Base-by-base conservation (phyloP, 2,113 vertebrate genomes). In the Oreochromis tanganicae region DNA sequence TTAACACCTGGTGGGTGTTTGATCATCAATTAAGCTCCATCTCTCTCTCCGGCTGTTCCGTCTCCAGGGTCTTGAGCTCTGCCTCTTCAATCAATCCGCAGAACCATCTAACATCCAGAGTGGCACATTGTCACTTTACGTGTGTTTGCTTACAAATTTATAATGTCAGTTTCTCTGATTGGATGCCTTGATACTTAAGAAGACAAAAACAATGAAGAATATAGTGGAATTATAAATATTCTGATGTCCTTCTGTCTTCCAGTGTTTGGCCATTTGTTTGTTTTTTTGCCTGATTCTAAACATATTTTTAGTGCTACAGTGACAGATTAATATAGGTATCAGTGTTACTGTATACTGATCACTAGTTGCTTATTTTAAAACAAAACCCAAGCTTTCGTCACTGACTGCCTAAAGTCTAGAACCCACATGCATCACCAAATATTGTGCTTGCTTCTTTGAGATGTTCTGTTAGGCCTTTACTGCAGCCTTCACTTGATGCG, bases 1-100 rank as follows among this genome's bases (percentile, higher is more conserved):
- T 95, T 95, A 93, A 95, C 96, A 95, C 95, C 94, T 96, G 94
- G 91, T 81, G 73, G 56, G 85, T 91, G 94, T 95, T 96, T 96
- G 95, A 96, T 96, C 93, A 95, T 96, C 94, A 96, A 95, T 96
- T 94, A 95, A 93, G 86, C 88, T 88, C 50, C 89, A 54, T 87
- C 87, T 92, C 85, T 86, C 54, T 94, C 80, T 94, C 66, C 81
- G 89, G 78, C 89, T 88, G 84, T 91, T 85, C 94, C 36, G 56
- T 91, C 87, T 90, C 68, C 17, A 21, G 85, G 78, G 83, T 85
- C 85, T 89, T 82, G 16, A 55, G 52, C 80, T 82, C 79, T 57
- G 85, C 81, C 73, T 84, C 81, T 54, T 86, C 82, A 36, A 87
- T 88, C 88, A 85, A 54, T 81, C 79, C 50, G 38, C 85, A 82